phyloP scores from a whole-genome alignment of 2,797 vertebrate species.

The Arnoldichthys spilopterus region DNA sequence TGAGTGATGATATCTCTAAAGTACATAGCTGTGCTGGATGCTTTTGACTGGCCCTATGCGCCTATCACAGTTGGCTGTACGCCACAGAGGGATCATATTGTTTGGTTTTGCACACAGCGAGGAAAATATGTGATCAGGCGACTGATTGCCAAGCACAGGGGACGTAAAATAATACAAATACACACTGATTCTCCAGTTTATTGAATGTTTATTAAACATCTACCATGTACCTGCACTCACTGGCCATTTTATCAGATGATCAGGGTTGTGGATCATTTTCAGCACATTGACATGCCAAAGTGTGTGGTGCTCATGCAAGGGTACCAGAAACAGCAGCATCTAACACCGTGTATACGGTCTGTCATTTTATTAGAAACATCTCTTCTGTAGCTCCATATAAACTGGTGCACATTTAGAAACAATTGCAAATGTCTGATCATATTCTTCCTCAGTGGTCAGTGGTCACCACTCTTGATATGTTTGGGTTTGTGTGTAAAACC shows the following conservation, averaged over 20 bases:
- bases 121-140: neutral
- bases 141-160: neutral
- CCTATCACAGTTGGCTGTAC: neutral
- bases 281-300: too few relatives aligned
- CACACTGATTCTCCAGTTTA: neutral
- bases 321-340: neutral
- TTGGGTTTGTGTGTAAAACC: too few relatives aligned
- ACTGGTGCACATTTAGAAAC: too few relatives aligned
- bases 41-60: neutral
- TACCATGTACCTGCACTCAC: neutral
- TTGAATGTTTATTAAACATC: neutral
- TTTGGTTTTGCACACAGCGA: slow-evolving; percentile 5
- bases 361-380: too few relatives aligned
- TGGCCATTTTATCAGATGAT: neutral
- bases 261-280: too few relatives aligned
- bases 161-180: neutral
- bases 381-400: too few relatives aligned
- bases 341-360: too few relatives aligned
- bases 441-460: too few relatives aligned
- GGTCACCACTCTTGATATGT: too few relatives aligned
- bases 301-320: too few relatives aligned
- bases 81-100: neutral
- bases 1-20: slow-evolving; percentile 44
- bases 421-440: too few relatives aligned
- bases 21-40: slow-evolving; percentile 16